Evolutionary conservation across 2,797 vertebrate species (phyloP), one percentile per base, ranked within the genome.

Genomic region (Tragopan temminckii): DNA sequence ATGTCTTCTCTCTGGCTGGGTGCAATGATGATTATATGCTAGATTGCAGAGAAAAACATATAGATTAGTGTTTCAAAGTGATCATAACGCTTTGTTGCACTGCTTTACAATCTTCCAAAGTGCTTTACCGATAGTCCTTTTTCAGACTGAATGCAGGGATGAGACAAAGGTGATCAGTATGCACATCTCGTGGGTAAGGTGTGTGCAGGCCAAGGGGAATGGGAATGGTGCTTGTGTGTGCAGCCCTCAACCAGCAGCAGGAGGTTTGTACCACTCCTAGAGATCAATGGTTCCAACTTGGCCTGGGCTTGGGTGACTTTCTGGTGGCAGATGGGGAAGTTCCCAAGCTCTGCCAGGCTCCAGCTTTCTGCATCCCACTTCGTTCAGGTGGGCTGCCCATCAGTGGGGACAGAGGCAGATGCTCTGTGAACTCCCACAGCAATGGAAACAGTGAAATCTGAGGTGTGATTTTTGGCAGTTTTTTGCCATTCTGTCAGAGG

Each of bases 101-200:
- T 46, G 67, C 13, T 8, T 91, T 87, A 52, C 57, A 48, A 24
- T 11, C 36, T 76, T 55, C 74, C 59, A 48, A 93, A 88, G 63
- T 77, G 88, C 74, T 93, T 91, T 63, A 63, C 77, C 77, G 13
- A 93, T 96, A 86, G 8, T 84, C 27, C 67, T 79, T 17, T 7
- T 59, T 69, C 50, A 13, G 33, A 11, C 38, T 63, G 52, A 45
- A 13, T 21, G 2, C 15, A 18, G 27, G 42, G 31, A 21, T 5
- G 45, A 83, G 72, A 12, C 33, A 61, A 29, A 77, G 40, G 18
- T 24, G 24, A 40, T 85, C 45, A 17, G 35, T 52, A 42, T 33
- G 74, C n/a, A 14, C 50, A 7, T 59, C 52, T 52, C 1, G 0
- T 35, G 43, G 29, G 6, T 17, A 35, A 55, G 58, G 35, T 38